Percentiles rank a stretch among this genome's conserved stretches.
phyloP scores from a whole-genome alignment of 1,140 invertebrate species.

The Drosophila sucinea region DNA sequence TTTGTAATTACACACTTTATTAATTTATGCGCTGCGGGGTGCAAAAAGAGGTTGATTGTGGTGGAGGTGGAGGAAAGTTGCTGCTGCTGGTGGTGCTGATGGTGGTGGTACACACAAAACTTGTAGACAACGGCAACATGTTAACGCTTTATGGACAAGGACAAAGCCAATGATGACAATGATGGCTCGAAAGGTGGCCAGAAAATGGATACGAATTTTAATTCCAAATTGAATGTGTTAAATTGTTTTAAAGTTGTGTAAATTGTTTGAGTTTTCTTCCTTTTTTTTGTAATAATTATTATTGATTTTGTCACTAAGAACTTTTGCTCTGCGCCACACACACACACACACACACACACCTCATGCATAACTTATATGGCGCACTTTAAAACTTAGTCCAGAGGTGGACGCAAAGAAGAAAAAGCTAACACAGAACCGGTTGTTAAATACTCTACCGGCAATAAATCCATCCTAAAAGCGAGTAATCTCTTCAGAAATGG shows the following conservation, averaged over 20 bases:
- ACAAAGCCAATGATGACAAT: constrained; percentile 26
- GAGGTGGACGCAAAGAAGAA: constrained; percentile 14
- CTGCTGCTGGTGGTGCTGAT: neutral
- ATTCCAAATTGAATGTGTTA: neutral
- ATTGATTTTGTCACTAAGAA: constrained; percentile 47
- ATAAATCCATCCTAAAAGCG: no score
- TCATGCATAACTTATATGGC: constrained; percentile 52
- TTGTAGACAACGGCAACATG: constrained; percentile 53
- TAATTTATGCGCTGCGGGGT: constrained; percentile 77
- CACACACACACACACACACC: constrained; percentile 17
- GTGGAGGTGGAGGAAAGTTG: neutral
- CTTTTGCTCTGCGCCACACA: neutral
- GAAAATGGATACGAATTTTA: neutral
- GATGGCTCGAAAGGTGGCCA: neutral
- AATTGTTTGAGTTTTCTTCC: neutral
- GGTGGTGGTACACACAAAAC: constrained; percentile 7
- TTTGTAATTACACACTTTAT: constrained; percentile 82
- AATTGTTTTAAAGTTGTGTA: neutral
- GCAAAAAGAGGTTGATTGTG: constrained; percentile 22
- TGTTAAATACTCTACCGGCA: no score
- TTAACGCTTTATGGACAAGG: constrained; percentile 62
- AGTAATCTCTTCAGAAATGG: no score
- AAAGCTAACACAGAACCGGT: neutral
- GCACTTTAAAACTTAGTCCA: constrained; percentile 21
- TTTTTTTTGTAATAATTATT: constrained; percentile 29